Base-by-base conservation (phyloP, 2,888 invertebrate genomes). In the Polymixis lichenea region DNA sequence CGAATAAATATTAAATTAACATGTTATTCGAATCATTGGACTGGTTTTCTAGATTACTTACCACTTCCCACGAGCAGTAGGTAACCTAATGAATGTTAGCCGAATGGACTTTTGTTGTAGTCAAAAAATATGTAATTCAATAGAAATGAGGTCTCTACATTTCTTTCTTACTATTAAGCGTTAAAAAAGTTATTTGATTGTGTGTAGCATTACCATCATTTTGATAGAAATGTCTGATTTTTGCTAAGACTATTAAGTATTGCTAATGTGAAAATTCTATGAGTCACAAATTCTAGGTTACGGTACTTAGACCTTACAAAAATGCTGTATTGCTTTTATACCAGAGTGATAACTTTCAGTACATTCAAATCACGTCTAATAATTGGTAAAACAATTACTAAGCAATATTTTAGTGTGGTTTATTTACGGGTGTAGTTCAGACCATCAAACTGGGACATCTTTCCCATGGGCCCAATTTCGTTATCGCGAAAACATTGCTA, bases 1-100 rank as follows among this genome's bases (percentile, higher is more conserved):
- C 9, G n/a, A 49, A 65, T 17, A 38, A 78, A 75, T 55, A 64
- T 8, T 60, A 46, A 55, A 72, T 8, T 60, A 46, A 55, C 69
- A 64, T 43, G 49, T 56, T 75, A 73, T 78, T 73, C 58, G 62
- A 81, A 78, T 78, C 38, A 65, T 28, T 65, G 22, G 17, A 60
- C 2, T 69, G 28, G 64, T 61, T 72, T 72, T 64, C 25, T 62
- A 75, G 69, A 81, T 77, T 75, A 70, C 15, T 73, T 62, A 1
- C 6, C 56, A 38, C 28, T 73, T 62, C 2, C 6, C 56, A 38
- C 28, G 32, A 61, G 56, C 2, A 8, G 22, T 43, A 25, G 17
- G 65, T 32, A 49, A 58, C 28, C 5, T 67, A 77, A 77, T 51
- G 38, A 75, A n/a, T 11, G n/a, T 73, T 51, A 38, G 8, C 19